A percentile compares a stretch with the other conserved stretches of the same genome.
These are phyloP conservation scores for Gopherus evgoodei DNA, from an alignment of 2,113 vertebrate species.

Conservation along the genomic window DNA sequence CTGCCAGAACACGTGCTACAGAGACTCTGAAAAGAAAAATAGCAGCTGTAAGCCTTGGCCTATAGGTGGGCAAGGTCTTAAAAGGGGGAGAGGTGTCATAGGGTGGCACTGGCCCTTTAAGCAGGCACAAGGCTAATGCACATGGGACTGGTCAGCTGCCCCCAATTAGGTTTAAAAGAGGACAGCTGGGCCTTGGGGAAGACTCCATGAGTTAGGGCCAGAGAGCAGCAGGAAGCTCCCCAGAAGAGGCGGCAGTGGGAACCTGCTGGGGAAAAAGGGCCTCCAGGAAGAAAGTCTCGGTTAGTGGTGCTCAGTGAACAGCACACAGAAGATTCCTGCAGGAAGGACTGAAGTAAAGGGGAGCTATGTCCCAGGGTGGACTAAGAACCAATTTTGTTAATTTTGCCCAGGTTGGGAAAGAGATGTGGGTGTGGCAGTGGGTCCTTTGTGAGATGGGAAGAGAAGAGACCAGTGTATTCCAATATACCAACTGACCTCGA, in stretches of 20 bases:
- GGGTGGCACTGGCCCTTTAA: not conserved
- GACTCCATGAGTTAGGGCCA: not conserved
- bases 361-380: not conserved
- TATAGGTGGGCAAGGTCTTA: not conserved
- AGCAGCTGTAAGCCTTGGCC: not conserved
- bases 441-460: not conserved
- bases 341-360: not conserved
- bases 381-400: not conserved
- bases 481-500: constrained; percentile 1
- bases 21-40: not conserved
- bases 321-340: not conserved
- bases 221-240: not conserved
- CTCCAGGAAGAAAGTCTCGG: no score
- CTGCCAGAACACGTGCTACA: not conserved
- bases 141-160: not conserved
- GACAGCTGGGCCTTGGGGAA: not conserved
- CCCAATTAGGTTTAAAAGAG: not conserved
- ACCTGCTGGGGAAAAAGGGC: not conserved
- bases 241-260: not conserved
- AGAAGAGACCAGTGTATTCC: not conserved
- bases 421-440: not conserved
- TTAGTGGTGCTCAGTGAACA: not conserved
- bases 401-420: not conserved
- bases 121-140: not conserved
- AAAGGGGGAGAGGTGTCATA: not conserved